Evolutionary conservation across 2,797 vertebrate genomes (phyloP).

Genomic region (Hemibagrus guttatus): DNA sequence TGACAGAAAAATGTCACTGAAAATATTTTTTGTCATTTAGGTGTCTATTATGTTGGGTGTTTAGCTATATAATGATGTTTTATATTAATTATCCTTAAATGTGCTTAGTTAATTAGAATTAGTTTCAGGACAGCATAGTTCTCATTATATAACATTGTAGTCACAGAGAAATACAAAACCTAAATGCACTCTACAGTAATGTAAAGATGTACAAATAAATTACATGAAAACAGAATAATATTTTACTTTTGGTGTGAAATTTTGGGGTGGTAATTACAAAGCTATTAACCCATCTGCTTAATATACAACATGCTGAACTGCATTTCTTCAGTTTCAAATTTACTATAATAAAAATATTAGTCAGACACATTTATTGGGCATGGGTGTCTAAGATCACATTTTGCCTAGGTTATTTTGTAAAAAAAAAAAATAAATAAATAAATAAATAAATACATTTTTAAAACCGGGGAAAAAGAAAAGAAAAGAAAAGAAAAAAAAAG

Average conservation of each 20-base stretch:
- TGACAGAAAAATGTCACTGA: background rate
- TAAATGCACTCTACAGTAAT: background rate
- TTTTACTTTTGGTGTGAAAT: background rate
- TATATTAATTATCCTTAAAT: background rate
- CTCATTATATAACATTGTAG: background rate
- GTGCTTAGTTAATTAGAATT: background rate
- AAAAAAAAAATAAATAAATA: too few species aligned
- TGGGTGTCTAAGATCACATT: background rate
- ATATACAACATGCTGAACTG: background rate
- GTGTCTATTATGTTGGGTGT: background rate
- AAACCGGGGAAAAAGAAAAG: too few species aligned
- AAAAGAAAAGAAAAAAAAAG: too few species aligned
- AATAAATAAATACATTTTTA: too few species aligned
- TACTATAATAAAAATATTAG: background rate
- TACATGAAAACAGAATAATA: background rate
- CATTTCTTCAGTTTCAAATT: background rate
- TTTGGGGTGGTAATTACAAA: background rate
- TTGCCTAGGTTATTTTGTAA: background rate
- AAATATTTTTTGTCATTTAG: too few species aligned
- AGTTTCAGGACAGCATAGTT: background rate
- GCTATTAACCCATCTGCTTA: background rate
- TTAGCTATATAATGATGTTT: background rate
- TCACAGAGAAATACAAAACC: background rate
- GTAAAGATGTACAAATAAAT: background rate
- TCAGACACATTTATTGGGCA: background rate